These are phyloP conservation scores for Glaucidium brasilianum DNA, from an alignment of 2,113 vertebrate genomes.

Conservation along the genomic window DNA sequence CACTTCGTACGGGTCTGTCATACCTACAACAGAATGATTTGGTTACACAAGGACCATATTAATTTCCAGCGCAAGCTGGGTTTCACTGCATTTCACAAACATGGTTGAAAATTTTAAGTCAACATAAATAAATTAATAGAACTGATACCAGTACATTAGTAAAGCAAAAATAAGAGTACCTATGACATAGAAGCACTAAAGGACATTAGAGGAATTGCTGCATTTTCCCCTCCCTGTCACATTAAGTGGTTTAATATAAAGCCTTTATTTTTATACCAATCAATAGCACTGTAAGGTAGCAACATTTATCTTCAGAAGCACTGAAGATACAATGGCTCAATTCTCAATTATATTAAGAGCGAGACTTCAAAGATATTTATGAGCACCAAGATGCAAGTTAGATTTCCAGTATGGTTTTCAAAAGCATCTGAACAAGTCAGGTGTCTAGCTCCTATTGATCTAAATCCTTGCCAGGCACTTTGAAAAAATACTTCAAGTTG, in stretches of 20 bases:
- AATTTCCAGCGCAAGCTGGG: background rate
- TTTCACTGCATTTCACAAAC: background rate
- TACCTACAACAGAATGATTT: background rate
- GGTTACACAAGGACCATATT: background rate
- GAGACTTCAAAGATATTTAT: conserved; percentile 45
- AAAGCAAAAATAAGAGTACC: conserved; percentile 42
- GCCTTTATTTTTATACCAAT: conserved; percentile 63
- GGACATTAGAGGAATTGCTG: conserved; percentile 18
- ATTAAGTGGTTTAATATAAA: conserved; percentile 62
- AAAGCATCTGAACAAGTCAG: conserved; percentile 7
- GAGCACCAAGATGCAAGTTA: conserved; percentile 5
- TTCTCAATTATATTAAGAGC: conserved; percentile 27
- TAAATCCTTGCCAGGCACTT: background rate
- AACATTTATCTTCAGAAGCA: conserved; percentile 42
- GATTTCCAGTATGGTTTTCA: conserved; percentile 36
- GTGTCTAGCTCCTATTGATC: background rate
- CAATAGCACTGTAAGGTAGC: conserved; percentile 49
- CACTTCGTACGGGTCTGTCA: background rate
- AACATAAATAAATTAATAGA: conserved; percentile 50
- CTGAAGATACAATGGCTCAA: conserved; percentile 9
- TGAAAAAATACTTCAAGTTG: background rate
- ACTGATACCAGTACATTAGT: background rate
- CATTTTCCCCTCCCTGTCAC: conserved; percentile 27
- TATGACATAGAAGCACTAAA: conserved; percentile 20
- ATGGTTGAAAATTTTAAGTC: background rate